phyloP scores from a whole-genome alignment of 2,113 vertebrate species.

The Stegostoma tigrinum region DNA sequence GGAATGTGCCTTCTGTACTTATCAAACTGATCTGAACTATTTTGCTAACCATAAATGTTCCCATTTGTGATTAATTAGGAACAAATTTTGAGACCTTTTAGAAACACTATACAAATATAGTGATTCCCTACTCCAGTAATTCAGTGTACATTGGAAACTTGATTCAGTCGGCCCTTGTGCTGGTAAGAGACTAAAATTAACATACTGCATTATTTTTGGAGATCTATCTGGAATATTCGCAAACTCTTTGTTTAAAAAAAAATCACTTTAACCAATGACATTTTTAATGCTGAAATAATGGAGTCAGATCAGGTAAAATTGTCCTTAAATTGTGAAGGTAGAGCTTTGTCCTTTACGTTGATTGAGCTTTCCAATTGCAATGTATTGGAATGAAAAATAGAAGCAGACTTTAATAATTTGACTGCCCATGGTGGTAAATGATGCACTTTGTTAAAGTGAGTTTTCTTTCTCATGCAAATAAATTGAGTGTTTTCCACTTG shows the following conservation, averaged over 20 bases:
- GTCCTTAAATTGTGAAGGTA: background rate
- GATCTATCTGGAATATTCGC: background rate
- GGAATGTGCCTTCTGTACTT: background rate
- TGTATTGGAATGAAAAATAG: background rate
- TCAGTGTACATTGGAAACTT: background rate
- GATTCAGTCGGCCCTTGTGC: background rate
- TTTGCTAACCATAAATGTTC: background rate
- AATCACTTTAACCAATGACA: background rate
- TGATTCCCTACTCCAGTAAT: background rate
- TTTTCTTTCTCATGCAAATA: background rate
- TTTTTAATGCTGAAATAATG: background rate
- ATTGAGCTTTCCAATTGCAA: background rate
- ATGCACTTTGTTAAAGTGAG: background rate
- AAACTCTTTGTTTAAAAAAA: background rate
- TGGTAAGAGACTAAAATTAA: background rate
- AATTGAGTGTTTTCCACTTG: background rate
- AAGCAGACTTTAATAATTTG: background rate
- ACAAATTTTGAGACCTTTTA: background rate
- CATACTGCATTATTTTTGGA: background rate
- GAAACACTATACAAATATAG: background rate
- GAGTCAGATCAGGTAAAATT: background rate
- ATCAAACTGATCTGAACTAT: background rate
- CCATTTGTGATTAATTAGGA: background rate
- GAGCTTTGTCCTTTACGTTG: background rate
- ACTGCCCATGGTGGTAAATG: background rate